Evolutionary conservation across 2,888 invertebrate species (phyloP).

Genomic region (Drosophila koepferae): DNA sequence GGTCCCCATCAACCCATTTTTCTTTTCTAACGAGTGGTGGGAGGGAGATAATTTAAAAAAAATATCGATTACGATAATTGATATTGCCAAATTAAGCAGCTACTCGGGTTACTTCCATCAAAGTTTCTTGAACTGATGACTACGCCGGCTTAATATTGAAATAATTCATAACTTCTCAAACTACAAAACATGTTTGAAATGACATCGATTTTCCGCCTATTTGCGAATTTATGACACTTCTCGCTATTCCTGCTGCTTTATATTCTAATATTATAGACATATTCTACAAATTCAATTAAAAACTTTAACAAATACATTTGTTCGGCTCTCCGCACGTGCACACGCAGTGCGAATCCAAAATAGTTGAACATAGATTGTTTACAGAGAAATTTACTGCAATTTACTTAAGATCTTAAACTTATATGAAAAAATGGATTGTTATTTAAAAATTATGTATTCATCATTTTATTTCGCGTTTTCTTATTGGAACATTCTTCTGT

Average conservation of each 20-base stretch:
- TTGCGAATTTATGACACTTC: neutral
- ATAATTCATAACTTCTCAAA: neutral
- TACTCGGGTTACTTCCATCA: neutral
- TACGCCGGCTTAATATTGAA: neutral
- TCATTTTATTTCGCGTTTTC: constrained; percentile 72
- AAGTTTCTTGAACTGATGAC: neutral
- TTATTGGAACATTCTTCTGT: constrained; percentile 57
- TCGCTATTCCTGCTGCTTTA: neutral
- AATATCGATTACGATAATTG: neutral
- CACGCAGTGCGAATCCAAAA: neutral
- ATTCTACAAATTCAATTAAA: neutral
- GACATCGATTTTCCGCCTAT: neutral
- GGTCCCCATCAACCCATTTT: neutral
- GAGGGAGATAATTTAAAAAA: neutral
- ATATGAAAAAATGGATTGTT: constrained; percentile 6
- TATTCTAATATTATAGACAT: neutral
- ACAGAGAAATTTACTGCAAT: constrained; percentile 37
- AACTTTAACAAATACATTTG: neutral
- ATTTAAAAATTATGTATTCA: constrained; percentile 72
- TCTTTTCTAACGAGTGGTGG: no score
- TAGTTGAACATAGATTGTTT: constrained; percentile 20
- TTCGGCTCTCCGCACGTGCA: neutral
- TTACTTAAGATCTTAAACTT: constrained; percentile 33
- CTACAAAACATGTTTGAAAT: neutral
- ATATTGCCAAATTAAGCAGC: neutral